These are phyloP conservation scores for Nephrotoma appendiculata DNA, from an alignment of 2,888 invertebrate genomes.

Conservation along the genomic window DNA sequence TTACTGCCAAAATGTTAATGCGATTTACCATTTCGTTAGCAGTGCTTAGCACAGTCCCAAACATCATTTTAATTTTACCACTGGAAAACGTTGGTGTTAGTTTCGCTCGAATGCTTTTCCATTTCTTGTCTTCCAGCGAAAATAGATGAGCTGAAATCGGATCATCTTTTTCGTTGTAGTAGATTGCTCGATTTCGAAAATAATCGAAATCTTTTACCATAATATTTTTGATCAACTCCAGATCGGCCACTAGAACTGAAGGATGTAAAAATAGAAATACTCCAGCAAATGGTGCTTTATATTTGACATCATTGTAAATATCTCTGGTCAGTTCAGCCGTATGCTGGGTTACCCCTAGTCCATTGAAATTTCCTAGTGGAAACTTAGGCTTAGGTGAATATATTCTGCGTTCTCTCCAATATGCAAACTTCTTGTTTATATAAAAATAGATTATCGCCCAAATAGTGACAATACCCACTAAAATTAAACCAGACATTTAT, in stretches of 20 bases:
- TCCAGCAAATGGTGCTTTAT: conserved; percentile 19
- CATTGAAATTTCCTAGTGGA: conserved; percentile 18
- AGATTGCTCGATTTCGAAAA: conserved; percentile 26
- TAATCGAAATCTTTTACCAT: conserved; percentile 27
- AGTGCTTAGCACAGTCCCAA: conserved; percentile 23
- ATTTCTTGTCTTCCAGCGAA: conserved; percentile 28
- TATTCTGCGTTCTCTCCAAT: background rate
- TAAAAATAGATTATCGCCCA: too few species aligned
- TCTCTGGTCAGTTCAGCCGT: conserved; percentile 16
- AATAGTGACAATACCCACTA: too few species aligned
- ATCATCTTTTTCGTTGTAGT: conserved; percentile 23
- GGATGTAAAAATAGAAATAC: conserved; percentile 20
- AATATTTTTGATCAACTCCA: conserved; percentile 24
- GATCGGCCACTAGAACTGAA: conserved; percentile 17
- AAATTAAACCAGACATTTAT: too few species aligned
- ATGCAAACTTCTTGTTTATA: background rate
- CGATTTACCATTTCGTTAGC: conserved; percentile 18
- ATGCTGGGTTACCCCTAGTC: conserved; percentile 7
- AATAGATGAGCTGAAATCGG: conserved; percentile 26
- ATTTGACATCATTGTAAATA: conserved; percentile 21
- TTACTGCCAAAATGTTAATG: conserved; percentile 14
- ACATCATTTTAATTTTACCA: conserved; percentile 36
- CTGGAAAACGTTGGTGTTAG: conserved; percentile 35
- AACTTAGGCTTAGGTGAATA: conserved; percentile 13
- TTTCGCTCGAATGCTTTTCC: conserved; percentile 33